These are phyloP conservation scores for Siphlonurus alternatus DNA, from an alignment of 2,888 invertebrate genomes.

Conservation along the genomic window DNA sequence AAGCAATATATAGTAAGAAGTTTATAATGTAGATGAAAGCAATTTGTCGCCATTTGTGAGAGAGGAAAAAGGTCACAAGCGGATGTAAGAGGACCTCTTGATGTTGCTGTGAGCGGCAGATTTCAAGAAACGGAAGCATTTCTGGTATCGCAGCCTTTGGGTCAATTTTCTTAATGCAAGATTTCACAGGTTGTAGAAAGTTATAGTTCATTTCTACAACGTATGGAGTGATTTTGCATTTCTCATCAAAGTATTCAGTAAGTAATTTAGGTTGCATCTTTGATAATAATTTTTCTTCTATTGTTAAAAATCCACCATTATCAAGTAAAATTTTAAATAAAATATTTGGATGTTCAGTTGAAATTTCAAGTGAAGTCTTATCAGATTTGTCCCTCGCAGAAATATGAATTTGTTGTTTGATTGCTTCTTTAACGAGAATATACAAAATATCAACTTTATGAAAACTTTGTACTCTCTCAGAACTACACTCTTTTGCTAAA, in stretches of 20 bases:
- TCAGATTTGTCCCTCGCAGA: not conserved
- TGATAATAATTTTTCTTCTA: not conserved
- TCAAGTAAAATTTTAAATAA: not conserved
- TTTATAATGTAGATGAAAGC: not conserved
- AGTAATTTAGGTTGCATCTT: not conserved
- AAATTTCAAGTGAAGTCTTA: not conserved
- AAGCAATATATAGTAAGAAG: not conserved
- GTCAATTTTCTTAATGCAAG: too few species aligned
- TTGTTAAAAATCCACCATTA: not conserved
- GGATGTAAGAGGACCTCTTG: not conserved
- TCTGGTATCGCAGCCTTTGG: not conserved
- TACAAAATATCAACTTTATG: not conserved
- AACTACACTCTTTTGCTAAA: not conserved
- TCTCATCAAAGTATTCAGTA: not conserved
- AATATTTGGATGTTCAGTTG: not conserved
- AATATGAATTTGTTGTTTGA: not conserved
- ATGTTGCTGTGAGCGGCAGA: not conserved
- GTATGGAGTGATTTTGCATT: not conserved
- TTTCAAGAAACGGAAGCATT: not conserved
- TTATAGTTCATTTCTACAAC: not conserved
- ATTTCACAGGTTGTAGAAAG: not conserved
- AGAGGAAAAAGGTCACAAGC: not conserved
- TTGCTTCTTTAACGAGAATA: not conserved
- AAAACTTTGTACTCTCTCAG: not conserved
- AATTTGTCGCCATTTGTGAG: not conserved